Conservation (phyloP, 2,888 invertebrate genomes). For the Trisateles emortualis region DNA sequence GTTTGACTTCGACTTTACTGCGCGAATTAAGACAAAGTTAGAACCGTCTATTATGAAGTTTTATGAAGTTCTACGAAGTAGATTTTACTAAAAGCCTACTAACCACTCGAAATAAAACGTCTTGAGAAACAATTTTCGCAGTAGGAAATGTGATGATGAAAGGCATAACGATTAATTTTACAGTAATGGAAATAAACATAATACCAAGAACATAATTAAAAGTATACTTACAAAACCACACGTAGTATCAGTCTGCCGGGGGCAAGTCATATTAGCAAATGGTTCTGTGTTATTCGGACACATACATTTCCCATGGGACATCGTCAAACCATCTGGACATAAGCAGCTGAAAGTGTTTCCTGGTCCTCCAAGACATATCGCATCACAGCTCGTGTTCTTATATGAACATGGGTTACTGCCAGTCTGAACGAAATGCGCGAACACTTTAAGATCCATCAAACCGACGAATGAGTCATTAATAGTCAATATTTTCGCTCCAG, state of each 20-base stretch:
- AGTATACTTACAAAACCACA: conserved; percentile 82
- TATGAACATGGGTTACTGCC: conserved; percentile 91
- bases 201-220: neutral
- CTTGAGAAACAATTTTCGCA: no score
- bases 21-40: no score
- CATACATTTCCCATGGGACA: conserved; percentile 88
- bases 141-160: no score
- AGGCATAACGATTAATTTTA: no score
- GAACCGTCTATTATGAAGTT: no score
- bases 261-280: conserved; percentile 90
- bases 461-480: conserved; percentile 89
- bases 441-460: conserved; percentile 94
- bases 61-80: no score
- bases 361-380: conserved; percentile 93
- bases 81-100: no score
- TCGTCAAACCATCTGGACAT: conserved; percentile 92
- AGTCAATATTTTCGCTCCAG: conserved; percentile 87
- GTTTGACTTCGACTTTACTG: no score
- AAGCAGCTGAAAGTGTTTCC: conserved; percentile 89
- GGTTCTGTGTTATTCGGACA: conserved; percentile 91
- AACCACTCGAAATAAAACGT: no score
- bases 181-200: no score
- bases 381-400: conserved; percentile 88
- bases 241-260: conserved; percentile 84
- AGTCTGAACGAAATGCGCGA: conserved; percentile 91